A percentile compares a stretch with the other conserved stretches of the same genome.
phyloP scores from a whole-genome alignment of 2,888 invertebrate species.

The Torymus aiolomorphi region DNA sequence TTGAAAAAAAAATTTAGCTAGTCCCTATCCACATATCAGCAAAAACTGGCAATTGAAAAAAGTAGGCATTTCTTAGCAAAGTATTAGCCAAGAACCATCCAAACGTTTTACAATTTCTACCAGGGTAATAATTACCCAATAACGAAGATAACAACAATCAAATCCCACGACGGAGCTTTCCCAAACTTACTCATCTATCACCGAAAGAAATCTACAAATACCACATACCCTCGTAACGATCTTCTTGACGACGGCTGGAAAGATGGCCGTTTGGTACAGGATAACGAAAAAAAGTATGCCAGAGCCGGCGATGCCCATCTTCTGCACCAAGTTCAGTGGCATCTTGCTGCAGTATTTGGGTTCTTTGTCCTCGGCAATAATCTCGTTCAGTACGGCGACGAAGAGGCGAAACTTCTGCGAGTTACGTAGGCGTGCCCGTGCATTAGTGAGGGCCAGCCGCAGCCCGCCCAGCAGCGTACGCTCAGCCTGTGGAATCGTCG shows the following conservation, averaged over 20 bases:
- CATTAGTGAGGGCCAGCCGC: slow-evolving; percentile 12
- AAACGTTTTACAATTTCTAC: no score
- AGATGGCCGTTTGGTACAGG: slow-evolving; percentile 82
- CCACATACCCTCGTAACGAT: slow-evolving; percentile 82
- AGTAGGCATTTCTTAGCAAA: no score
- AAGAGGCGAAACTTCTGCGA: slow-evolving; percentile 22
- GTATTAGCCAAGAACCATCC: no score
- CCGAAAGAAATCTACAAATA: no score
- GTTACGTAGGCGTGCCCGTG: not conserved
- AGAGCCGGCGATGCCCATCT: slow-evolving; percentile 79
- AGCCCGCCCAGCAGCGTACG: not conserved
- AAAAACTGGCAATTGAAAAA: no score
- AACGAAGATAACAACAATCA: no score
- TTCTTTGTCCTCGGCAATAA: slow-evolving; percentile 1
- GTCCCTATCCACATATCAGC: no score
- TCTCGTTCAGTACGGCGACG: not conserved
- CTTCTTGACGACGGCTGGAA: slow-evolving; percentile 82
- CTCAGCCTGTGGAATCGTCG: no score
- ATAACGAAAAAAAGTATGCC: slow-evolving; percentile 80
- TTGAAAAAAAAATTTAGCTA: no score
- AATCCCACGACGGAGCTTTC: no score
- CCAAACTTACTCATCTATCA: no score
- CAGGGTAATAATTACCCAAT: no score
- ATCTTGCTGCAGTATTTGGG: not conserved
- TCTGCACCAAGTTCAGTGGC: slow-evolving; percentile 62